Evolutionary conservation across 2,797 vertebrate species (phyloP).

Genomic region (Champsocephalus esox): DNA sequence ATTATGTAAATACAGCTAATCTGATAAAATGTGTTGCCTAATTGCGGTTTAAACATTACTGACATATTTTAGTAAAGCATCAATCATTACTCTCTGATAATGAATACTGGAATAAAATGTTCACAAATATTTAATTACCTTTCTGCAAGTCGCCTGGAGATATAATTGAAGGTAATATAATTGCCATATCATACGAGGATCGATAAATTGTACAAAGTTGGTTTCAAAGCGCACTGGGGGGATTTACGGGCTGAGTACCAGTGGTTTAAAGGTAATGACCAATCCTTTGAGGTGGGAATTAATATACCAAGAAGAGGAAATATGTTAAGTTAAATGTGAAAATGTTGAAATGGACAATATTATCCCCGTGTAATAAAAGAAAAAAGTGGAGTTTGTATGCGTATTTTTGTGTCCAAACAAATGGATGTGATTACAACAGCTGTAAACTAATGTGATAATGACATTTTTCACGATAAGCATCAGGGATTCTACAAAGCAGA

Average conservation of each 20-base stretch:
- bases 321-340: not conserved
- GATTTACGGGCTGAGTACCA: not conserved
- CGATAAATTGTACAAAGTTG: slow-evolving; percentile 8
- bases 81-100: slow-evolving; percentile 35
- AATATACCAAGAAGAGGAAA: not conserved
- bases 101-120: slow-evolving; percentile 12
- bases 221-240: not conserved
- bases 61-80: slow-evolving; percentile 50
- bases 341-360: not conserved
- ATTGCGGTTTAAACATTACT: slow-evolving; percentile 55
- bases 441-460: slow-evolving; percentile 1
- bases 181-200: slow-evolving; percentile 10
- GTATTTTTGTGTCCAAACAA: not conserved
- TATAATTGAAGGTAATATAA: slow-evolving; percentile 1
- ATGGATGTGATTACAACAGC: slow-evolving; percentile 10
- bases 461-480: not conserved
- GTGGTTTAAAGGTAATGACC: not conserved
- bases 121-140: slow-evolving; percentile 3
- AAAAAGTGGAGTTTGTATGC: not conserved
- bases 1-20: slow-evolving; percentile 73
- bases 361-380: not conserved
- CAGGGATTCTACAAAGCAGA: slow-evolving; percentile 8
- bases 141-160: slow-evolving; percentile 19
- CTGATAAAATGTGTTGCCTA: slow-evolving; percentile 64
- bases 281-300: not conserved